Base-by-base conservation (phyloP, 1,140 invertebrate genomes). In the Theocolax elegans region DNA sequence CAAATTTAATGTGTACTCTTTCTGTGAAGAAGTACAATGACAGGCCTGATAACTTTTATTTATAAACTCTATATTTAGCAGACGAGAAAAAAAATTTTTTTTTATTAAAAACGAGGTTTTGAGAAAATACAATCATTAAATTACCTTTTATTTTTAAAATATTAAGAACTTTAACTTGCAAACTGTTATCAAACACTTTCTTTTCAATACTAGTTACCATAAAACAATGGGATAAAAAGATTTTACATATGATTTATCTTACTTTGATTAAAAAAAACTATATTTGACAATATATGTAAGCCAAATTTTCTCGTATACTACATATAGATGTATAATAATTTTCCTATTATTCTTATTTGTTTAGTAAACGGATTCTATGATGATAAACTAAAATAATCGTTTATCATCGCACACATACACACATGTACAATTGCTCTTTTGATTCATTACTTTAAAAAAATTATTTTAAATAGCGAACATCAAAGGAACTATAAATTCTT, bases 261-360 rank as follows among this genome's bases (percentile, higher is more conserved):
- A n/a, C n/a, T n/a, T n/a, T n/a, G n/a, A n/a, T n/a, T n/a, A 10
- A 27, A 13, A 2, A 59, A 62, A 27, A 21, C 44, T 48, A 15
- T 62, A 48, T 31, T 35, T 8, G 10, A 40, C 15, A 51, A 64
- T 38, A 40, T 25, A 51, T 17, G 51, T 6, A 19, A 15, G 35
- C 46, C 21, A 51, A 35, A 48, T 67, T 67, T 58, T 48, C 19
- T 58, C 42, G n/a, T 31, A 48, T 67, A 58, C 53, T 67, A 58
- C 17, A 48, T 27, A 66, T 66, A 66, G n/a, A 54, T 44, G 48
- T 65, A 67, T 46, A 46, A 35, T 67, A 17, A 56, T 15, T 58
- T 53, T 21, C 17, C 19, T 13, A 58, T 31, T 31, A 21, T 19
- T 58, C 29, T 67, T 19, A 12, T 48, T 54, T 48, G 56, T 31